Base-by-base conservation (phyloP, 2,888 invertebrate genomes). In the Zhuqinia jingwanae region DNA sequence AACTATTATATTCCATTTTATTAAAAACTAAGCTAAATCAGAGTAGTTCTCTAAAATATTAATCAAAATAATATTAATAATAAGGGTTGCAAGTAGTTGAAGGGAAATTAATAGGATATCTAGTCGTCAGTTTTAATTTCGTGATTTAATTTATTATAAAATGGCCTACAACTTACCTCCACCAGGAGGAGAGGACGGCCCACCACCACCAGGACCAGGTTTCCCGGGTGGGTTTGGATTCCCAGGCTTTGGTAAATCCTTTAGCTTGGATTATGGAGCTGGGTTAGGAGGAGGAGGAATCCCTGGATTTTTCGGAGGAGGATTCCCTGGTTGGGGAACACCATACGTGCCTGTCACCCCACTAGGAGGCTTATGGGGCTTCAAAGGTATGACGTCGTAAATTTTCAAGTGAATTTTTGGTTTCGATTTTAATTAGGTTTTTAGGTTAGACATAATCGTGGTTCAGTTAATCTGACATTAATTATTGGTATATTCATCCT, bases 291-390 rank as follows among this genome's bases (percentile, higher is more conserved):
- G 73, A 5, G 88, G 87, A 0, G 88, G 68, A n/a, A 30, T 85
- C 22, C 84, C 80, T 47, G 89, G 86, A n/a, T 13, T 81, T 17
- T 63, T 73, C 60, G n/a, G 73, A 2, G 84, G 87, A 22, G 86
- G 88, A 58, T 81, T 82, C n/a, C 84, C 78, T 1, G 85, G 88
- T 0, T 87, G 76, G 36, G 90, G 85, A 36, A 88, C 84, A 22
- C 89, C 90, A 13, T 91, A 91, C 45, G 78, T 91, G 13, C 91
- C 91, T 15, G 81, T 88, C 0, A 91, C 91, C 13, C 91, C 91
- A 8, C 53, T 91, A 13, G 91, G 91, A 17, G 87, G 89, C 13
- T 63, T 90, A 15, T 88, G 87, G 73, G 90, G 89, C 15, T 75
- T 90, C 27, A 91, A 91, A 88, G 89, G 89, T 79, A 75, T 73